Base-by-base conservation (phyloP, 2,888 invertebrate genomes). In the Mesochorus sp. region DNA sequence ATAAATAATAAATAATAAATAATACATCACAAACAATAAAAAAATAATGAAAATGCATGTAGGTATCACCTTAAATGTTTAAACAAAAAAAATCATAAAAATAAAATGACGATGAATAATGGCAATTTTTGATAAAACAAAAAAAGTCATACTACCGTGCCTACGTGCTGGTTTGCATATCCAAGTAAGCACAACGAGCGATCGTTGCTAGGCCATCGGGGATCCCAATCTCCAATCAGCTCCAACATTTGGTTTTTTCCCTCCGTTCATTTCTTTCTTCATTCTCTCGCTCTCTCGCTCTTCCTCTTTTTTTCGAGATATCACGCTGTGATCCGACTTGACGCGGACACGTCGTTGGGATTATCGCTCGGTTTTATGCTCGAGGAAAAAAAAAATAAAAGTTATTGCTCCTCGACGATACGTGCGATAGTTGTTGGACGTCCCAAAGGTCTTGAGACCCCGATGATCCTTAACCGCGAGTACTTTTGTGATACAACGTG, bases 181-280 rank as follows among this genome's bases (percentile, higher is more conserved):
- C 51, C 12, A 14, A 64, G 37, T 24, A 47, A 37, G 31, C 47
- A 21, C 24, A n/a, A 31, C 49, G 37, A 55, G 55, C 28, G 47
- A 66, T 76, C 51, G 76, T 76, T 66, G 70, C 70, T 76, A 64
- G 42, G 64, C 64, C 70, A 71, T 71, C 70, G 24, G 28, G 49
- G 28, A 64, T 57, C 70, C 39, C 57, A 76, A 76, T 76, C 76
- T 64, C 42, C 64, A 49, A 57, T 71, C 71, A 62, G 42, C 64
- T 53, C 59, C 31, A 6, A 26, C 10, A 2, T 62, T 14, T 31
- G 21, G 62, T 57, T 57, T 64, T 49, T 31, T 42, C 42, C 42
- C 24, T 53, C 8, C 24, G 19, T 26, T 14, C 42, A n/a, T 53
- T 42, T 57, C 24, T 62, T 34, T 19, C 5, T 42, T 34, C 42